Evolutionary conservation across 2,113 vertebrate genomes (phyloP).

Genomic region (Scopus umbretta): DNA sequence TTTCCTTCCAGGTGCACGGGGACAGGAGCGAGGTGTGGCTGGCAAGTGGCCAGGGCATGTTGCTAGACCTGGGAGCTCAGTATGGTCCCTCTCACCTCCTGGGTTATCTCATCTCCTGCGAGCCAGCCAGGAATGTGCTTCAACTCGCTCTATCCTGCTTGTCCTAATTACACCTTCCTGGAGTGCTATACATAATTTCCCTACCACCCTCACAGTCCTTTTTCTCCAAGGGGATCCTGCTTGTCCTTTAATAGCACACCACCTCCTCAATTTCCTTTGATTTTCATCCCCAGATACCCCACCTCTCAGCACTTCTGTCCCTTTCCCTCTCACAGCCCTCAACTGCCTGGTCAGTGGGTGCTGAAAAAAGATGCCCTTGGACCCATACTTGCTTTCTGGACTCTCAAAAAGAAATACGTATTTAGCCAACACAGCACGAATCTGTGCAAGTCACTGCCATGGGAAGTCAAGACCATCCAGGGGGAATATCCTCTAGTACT

Average conservation of each 20-base stretch:
- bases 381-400: background rate
- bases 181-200: background rate
- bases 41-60: background rate
- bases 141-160: background rate
- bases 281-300: background rate
- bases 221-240: background rate
- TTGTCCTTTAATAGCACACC: background rate
- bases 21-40: background rate
- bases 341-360: background rate
- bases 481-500: background rate
- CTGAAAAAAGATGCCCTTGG: background rate
- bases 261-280: background rate
- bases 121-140: background rate
- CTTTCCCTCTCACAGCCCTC: background rate
- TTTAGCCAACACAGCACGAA: background rate
- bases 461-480: background rate
- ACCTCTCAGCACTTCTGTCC: background rate
- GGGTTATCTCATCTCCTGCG: background rate
- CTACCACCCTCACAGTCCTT: background rate
- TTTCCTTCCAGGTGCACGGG: accelerated
- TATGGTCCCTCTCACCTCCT: background rate
- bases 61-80: background rate
- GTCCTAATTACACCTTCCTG: background rate
- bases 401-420: background rate
- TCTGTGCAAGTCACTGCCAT: background rate